These are phyloP conservation scores for Petrolisthes cinctipes DNA, from an alignment of 2,888 invertebrate genomes.

Conservation along the genomic window DNA sequence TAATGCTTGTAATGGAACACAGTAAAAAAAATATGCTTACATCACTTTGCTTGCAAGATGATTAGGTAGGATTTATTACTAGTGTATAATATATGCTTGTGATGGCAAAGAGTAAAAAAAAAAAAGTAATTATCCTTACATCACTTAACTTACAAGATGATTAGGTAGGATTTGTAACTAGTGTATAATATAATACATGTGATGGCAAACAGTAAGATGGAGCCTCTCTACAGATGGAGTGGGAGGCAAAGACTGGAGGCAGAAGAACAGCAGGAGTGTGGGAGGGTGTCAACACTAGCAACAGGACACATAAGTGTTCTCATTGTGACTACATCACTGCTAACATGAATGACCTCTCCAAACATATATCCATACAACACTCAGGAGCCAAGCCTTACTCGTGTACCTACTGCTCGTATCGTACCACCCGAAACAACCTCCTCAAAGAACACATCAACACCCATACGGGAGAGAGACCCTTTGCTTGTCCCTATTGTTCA, in stretches of 20 bases:
- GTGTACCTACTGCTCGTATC: constrained; percentile 44
- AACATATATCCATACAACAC: constrained; percentile 37
- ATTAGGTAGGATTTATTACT: too few relatives aligned
- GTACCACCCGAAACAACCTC: constrained; percentile 37
- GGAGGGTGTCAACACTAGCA: constrained; percentile 32
- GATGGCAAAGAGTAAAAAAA: too few relatives aligned
- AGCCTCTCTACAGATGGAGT: constrained; percentile 54
- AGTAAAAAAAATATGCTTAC: too few relatives aligned
- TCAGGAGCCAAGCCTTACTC: constrained; percentile 42
- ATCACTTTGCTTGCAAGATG: too few relatives aligned
- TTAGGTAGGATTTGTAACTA: too few relatives aligned
- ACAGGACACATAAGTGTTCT: constrained; percentile 37
- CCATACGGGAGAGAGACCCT: constrained; percentile 62
- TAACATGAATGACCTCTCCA: constrained; percentile 32
- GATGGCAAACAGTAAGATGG: constrained; percentile 44
- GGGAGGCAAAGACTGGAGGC: constrained; percentile 33
- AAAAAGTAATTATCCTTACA: too few relatives aligned
- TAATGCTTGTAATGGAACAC: too few relatives aligned
- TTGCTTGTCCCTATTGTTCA: constrained; percentile 52
- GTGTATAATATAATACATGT: background rate
- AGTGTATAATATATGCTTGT: too few relatives aligned
- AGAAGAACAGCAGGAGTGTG: constrained; percentile 40
- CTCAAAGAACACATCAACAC: constrained; percentile 53
- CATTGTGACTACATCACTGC: constrained; percentile 43
- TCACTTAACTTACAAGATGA: too few relatives aligned